Conservation (phyloP, 2,888 invertebrate species). For the Tricholauxania praeusta region DNA sequence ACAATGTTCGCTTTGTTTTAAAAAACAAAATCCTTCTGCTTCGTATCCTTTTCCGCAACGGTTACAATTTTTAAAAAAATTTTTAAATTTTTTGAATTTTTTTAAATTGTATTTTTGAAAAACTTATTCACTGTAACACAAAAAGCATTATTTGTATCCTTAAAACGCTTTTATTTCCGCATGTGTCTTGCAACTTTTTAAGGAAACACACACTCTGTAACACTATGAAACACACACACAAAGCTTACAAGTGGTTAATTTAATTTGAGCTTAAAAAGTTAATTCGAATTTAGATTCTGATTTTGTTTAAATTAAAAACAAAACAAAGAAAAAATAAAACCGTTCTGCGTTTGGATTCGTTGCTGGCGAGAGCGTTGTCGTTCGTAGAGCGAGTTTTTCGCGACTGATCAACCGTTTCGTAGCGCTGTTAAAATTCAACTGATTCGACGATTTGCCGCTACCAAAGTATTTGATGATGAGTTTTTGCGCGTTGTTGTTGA, state of each 20-base stretch:
- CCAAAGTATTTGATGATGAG: slow-evolving; percentile 10
- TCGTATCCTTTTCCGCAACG: slow-evolving; percentile 14
- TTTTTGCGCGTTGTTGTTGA: not conserved
- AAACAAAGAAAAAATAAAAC: not conserved
- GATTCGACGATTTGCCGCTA: slow-evolving; percentile 34
- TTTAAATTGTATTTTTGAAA: no score
- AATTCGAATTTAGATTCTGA: not conserved
- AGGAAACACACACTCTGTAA: not conserved
- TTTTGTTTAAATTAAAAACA: no score
- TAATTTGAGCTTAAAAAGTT: not conserved
- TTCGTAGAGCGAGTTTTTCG: not conserved
- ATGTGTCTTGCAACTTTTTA: slow-evolving; percentile 6
- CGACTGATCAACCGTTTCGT: slow-evolving; percentile 43
- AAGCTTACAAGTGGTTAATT: not conserved
- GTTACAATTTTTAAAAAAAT: slow-evolving; percentile 46
- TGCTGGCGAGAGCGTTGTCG: slow-evolving; percentile 1
- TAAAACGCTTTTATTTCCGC: slow-evolving; percentile 14
- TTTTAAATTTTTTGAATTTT: slow-evolving; percentile 9
- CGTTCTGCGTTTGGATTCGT: slow-evolving; percentile 11
- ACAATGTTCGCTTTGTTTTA: slow-evolving; percentile 5
- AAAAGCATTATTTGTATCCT: slow-evolving; percentile 22
- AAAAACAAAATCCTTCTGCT: not conserved
- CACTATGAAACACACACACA: not conserved
- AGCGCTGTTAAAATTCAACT: slow-evolving; percentile 50
- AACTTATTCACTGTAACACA: slow-evolving; percentile 15